These are phyloP conservation scores for Peromyscus leucopus DNA, from an alignment of 2,113 vertebrate genomes.

Conservation along the genomic window DNA sequence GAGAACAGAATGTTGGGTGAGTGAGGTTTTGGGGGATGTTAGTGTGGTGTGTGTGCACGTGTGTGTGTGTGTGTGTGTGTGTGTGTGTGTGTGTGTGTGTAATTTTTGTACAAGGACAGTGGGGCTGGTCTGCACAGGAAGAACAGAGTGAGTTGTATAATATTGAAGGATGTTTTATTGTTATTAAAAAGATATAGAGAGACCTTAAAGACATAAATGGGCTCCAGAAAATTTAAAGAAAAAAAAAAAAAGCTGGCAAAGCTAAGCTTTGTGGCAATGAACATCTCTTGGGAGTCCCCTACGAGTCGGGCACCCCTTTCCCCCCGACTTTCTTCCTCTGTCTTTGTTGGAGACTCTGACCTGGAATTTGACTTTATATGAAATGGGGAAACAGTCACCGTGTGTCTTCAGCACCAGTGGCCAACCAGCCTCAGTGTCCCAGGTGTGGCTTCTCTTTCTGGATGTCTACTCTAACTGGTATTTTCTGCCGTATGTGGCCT, in stretches of 20 bases:
- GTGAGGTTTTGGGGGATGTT: not conserved
- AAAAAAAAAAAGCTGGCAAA: not conserved
- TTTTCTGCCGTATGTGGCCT: not conserved
- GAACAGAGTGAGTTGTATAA: not conserved
- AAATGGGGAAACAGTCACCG: rapidly evolving
- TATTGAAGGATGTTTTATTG: not conserved
- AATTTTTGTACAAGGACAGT: not conserved
- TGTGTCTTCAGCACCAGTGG: not conserved
- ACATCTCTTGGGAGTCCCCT: not conserved
- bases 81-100: not conserved
- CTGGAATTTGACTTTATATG: too few species aligned
- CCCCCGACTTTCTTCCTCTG: not conserved
- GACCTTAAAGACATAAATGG: not conserved
- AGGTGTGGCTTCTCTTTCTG: not conserved
- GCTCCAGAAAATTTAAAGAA: not conserved
- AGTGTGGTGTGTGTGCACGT: not conserved
- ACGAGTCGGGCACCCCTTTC: rapidly evolving
- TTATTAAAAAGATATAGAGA: not conserved
- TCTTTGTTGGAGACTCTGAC: not conserved
- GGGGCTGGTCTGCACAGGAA: too few species aligned
- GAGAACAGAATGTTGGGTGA: not conserved
- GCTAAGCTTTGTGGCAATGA: not conserved
- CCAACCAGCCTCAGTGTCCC: too few species aligned
- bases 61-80: not conserved
- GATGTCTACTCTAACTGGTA: rapidly evolving